Conservation (phyloP, 2,113 vertebrate species). For the Panurus biarmicus region DNA sequence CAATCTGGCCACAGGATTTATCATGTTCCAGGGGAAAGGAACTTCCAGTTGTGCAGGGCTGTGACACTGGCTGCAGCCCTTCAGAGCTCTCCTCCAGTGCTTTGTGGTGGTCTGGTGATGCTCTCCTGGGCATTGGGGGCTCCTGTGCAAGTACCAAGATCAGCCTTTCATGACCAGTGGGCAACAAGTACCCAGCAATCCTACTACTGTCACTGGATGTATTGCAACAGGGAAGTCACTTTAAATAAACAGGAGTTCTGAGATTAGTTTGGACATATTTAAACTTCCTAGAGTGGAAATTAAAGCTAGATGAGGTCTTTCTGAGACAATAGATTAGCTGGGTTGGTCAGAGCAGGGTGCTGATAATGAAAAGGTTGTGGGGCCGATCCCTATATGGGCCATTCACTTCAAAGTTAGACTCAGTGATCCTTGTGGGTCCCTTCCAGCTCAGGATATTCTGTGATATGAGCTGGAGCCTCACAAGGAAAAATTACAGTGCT, state of each 20-base stretch:
- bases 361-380: background rate
- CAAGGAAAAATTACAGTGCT: background rate
- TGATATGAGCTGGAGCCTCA: background rate
- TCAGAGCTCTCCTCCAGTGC: background rate
- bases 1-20: background rate
- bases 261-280: background rate
- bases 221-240: background rate
- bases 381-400: fast-evolving
- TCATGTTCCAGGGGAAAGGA: background rate
- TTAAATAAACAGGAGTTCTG: background rate
- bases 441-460: background rate
- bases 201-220: background rate
- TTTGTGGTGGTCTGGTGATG: background rate
- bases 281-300: background rate
- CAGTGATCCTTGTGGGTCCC: background rate
- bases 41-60: background rate
- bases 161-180: background rate
- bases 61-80: background rate
- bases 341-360: background rate
- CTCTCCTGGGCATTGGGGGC: background rate
- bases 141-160: background rate
- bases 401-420: background rate
- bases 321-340: background rate
- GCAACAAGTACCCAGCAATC: background rate
- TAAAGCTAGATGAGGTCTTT: background rate